Conservation (phyloP, 2,888 invertebrate species). For the Iselma pallidipennis region DNA sequence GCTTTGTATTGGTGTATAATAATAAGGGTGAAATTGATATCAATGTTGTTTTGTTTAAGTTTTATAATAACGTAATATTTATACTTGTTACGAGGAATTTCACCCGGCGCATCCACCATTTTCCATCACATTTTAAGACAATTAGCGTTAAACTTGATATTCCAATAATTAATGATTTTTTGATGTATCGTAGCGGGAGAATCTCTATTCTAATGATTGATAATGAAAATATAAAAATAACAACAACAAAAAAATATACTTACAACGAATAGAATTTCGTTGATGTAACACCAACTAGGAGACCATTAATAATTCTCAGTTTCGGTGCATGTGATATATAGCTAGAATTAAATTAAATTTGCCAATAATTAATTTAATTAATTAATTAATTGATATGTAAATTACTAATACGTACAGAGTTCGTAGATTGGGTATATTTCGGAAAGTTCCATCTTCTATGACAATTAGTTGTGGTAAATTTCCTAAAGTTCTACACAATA, state of each 20-base stretch:
- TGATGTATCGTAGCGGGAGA: background rate
- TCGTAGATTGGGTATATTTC: constrained; percentile 60
- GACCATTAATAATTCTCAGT: constrained; percentile 60
- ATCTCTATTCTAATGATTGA: background rate
- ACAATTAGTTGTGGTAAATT: constrained; percentile 61
- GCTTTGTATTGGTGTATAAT: too few relatives aligned
- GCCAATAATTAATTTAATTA: background rate
- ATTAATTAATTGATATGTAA: constrained; percentile 2
- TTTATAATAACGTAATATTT: too few relatives aligned
- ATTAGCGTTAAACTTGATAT: background rate
- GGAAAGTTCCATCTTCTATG: constrained; percentile 63
- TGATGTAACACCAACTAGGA: constrained; percentile 58
- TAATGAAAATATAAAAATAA: background rate
- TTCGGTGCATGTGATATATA: constrained; percentile 71
- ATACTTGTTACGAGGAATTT: too few relatives aligned
- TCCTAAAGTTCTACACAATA: constrained; percentile 60
- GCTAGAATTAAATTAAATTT: constrained; percentile 54
- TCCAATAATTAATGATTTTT: background rate
- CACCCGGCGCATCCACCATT: background rate
- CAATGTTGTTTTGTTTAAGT: too few relatives aligned
- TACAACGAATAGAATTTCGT: constrained; percentile 65
- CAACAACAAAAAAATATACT: constrained; percentile 50
- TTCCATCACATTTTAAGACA: background rate
- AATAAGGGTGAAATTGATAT: too few relatives aligned
- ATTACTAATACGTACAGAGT: constrained; percentile 49